Evolutionary conservation across 2,888 invertebrate genomes (phyloP).

Genomic region (Stenodera caucasica): DNA sequence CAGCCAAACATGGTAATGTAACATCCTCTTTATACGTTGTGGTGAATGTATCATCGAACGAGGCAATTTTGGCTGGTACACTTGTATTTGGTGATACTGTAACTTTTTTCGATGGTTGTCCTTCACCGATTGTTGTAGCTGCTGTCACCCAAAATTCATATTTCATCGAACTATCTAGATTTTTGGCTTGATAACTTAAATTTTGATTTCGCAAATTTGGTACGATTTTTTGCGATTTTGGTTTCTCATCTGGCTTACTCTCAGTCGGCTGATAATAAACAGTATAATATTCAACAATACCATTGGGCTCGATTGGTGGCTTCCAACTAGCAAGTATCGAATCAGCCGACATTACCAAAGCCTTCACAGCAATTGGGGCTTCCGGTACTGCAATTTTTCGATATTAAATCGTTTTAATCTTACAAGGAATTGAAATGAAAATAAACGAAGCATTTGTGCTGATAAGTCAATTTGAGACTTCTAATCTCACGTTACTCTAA

Average conservation of each 20-base stretch:
- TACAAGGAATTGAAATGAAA: too few relatives aligned
- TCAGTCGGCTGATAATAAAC: conserved; percentile 74
- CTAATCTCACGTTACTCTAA: too few relatives aligned
- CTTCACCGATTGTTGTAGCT: conserved; percentile 91
- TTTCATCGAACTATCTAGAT: conserved; percentile 76
- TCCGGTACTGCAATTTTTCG: conserved; percentile 80
- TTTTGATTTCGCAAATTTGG: conserved; percentile 67
- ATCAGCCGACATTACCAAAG: conserved; percentile 87
- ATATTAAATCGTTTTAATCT: too few relatives aligned
- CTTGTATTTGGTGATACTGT: conserved; percentile 80
- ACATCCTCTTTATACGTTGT: conserved; percentile 92
- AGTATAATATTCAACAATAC: conserved; percentile 89
- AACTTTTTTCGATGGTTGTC: conserved; percentile 85
- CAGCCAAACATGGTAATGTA: conserved; percentile 87
- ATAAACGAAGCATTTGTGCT: too few relatives aligned
- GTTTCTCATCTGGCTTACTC: conserved; percentile 55
- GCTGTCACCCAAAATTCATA: conserved; percentile 96
- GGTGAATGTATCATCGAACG: conserved; percentile 91
- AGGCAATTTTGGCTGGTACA: conserved; percentile 93
- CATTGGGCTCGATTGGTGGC: conserved; percentile 89
- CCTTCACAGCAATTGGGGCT: conserved; percentile 90
- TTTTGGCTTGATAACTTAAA: conserved; percentile 84
- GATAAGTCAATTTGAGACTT: too few relatives aligned
- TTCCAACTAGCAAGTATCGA: conserved; percentile 94
- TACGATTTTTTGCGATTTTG: conserved; percentile 75